Conservation (phyloP, 2,113 vertebrate genomes). For the Cervus canadensis region DNA sequence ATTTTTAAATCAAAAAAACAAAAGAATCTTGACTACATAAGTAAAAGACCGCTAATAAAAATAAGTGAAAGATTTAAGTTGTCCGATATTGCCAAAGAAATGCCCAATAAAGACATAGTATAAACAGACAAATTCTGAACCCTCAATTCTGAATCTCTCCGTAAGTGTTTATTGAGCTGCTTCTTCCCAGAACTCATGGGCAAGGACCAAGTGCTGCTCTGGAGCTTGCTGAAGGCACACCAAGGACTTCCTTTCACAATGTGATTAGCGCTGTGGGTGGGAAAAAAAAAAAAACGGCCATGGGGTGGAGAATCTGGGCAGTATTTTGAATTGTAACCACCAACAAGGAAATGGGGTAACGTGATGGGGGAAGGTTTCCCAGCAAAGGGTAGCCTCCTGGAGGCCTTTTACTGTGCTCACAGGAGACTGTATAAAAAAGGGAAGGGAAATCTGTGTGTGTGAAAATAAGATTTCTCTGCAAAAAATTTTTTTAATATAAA, state of each 20-base stretch:
- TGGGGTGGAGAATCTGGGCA: background rate
- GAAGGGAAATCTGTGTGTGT: background rate
- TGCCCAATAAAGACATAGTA: fast-evolving
- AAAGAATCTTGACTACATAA: background rate
- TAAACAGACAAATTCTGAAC: too few species aligned
- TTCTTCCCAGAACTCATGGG: fast-evolving
- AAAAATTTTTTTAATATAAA: background rate
- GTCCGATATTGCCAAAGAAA: background rate
- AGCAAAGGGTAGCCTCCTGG: background rate
- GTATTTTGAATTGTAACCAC: too few species aligned
- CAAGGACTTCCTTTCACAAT: background rate
- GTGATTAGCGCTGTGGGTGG: fast-evolving
- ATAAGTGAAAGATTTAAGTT: background rate
- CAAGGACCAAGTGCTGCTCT: background rate
- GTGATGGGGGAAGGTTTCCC: background rate
- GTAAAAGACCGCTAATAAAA: background rate
- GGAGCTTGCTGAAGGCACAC: background rate
- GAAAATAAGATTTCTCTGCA: background rate
- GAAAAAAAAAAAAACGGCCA: fast-evolving
- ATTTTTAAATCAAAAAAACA: too few species aligned
- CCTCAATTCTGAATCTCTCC: background rate
- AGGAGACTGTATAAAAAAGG: background rate
- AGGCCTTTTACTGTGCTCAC: background rate
- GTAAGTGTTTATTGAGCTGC: fast-evolving
- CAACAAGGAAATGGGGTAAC: background rate